Conservation (phyloP, 1,140 invertebrate genomes). For the Anastatus disparis region DNA sequence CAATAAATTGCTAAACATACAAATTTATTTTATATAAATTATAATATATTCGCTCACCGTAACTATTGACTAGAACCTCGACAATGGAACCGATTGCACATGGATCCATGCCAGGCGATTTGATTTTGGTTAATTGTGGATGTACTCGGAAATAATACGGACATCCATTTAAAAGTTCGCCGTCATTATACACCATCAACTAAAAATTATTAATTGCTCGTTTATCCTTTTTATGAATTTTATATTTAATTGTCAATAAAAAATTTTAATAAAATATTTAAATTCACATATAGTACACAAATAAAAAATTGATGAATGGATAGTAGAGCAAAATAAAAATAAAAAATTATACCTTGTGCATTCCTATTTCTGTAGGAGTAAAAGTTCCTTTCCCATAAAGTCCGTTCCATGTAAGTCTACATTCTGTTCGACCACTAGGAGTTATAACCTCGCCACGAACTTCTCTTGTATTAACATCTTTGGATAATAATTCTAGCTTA, state of each 20-base stretch:
- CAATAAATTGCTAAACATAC: conserved; percentile 2
- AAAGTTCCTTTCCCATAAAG: conserved; percentile 83
- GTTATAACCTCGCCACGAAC: conserved; percentile 87
- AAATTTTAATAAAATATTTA: too few species aligned
- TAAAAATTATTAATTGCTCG: too few species aligned
- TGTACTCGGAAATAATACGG: conserved; percentile 87
- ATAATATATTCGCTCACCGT: conserved; percentile 65
- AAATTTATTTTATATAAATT: conserved; percentile 18
- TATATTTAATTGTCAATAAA: too few species aligned
- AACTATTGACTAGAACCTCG: conserved; percentile 93
- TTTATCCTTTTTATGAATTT: too few species aligned
- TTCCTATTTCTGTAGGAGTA: conserved; percentile 88
- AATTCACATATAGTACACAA: too few species aligned
- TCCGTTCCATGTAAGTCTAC: conserved; percentile 74
- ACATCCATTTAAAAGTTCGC: conserved; percentile 73
- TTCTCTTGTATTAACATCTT: conserved; percentile 81
- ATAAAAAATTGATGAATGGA: too few species aligned
- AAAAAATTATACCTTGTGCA: conserved; percentile 76
- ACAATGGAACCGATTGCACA: conserved; percentile 93
- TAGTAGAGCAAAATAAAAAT: too few species aligned
- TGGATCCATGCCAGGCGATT: conserved; percentile 91
- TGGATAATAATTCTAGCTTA: conserved; percentile 80
- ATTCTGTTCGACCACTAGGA: conserved; percentile 73
- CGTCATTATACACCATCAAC: conserved; percentile 75
- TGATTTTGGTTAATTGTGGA: conserved; percentile 85